These are phyloP conservation scores for Cartodere bifasciata DNA, from an alignment of 2,888 invertebrate genomes.

Conservation along the genomic window DNA sequence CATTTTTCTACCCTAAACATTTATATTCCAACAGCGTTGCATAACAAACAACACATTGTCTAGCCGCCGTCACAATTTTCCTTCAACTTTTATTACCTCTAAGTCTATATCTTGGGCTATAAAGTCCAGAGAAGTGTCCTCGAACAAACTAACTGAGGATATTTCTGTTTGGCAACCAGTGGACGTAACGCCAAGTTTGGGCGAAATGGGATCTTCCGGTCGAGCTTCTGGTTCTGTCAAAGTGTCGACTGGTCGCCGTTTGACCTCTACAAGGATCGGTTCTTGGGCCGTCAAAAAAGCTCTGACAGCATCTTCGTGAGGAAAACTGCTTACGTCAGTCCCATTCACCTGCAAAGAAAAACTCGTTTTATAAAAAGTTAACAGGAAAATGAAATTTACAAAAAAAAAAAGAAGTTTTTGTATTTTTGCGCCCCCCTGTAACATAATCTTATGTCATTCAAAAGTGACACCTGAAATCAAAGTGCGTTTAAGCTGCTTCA, in stretches of 20 bases:
- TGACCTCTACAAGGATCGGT: constrained; percentile 46
- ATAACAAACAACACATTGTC: no score
- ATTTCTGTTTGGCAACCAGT: constrained; percentile 43
- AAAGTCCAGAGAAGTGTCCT: constrained; percentile 40
- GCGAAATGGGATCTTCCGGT: constrained; percentile 13
- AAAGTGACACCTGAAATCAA: no score
- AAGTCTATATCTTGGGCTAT: constrained; percentile 44
- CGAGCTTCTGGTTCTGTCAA: constrained; percentile 12
- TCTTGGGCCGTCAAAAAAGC: constrained; percentile 46
- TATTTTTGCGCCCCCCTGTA: no score
- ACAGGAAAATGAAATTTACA: no score
- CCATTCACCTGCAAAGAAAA: constrained; percentile 43
- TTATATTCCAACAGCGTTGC: no score
- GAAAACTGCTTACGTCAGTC: constrained; percentile 45
- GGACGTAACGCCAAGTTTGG: constrained; percentile 31
- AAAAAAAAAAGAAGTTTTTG: no score
- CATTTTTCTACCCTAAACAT: no score
- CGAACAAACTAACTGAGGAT: constrained; percentile 32
- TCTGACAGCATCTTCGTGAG: constrained; percentile 46
- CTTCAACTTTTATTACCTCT: constrained; percentile 36
- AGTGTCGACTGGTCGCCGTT: constrained; percentile 35
- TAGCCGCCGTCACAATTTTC: no score
- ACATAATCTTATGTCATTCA: no score
- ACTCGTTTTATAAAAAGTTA: no score
- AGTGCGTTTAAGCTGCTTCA: no score